Evolutionary conservation across 2,113 vertebrate genomes (phyloP).

Genomic region (Sebastes schlegelii): DNA sequence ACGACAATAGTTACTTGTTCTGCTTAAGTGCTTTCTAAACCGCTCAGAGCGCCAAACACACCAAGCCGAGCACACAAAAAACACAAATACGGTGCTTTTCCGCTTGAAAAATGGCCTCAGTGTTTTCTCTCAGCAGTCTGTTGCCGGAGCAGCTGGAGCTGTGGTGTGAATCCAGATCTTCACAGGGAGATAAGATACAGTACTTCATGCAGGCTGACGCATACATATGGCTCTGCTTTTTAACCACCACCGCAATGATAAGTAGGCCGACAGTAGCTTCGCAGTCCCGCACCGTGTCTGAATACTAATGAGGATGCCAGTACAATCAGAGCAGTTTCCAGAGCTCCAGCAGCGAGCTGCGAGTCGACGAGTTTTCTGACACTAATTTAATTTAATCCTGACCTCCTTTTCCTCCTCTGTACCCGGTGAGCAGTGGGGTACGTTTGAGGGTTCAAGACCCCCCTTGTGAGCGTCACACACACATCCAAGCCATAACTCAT

Average conservation of each 20-base stretch:
- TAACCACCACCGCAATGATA: slow-evolving; percentile 64
- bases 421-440: slow-evolving; percentile 4
- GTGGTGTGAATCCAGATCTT: slow-evolving; percentile 58
- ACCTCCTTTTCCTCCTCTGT: slow-evolving; percentile 38
- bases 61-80: neutral
- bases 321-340: slow-evolving; percentile 40
- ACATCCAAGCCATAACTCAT: neutral
- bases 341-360: slow-evolving; percentile 35
- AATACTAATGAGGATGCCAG: slow-evolving; percentile 73
- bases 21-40: slow-evolving; percentile 26
- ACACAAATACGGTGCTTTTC: slow-evolving; percentile 30
- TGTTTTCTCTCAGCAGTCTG: slow-evolving; percentile 23
- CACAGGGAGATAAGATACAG: slow-evolving; percentile 61
- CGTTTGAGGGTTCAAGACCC: slow-evolving; percentile 56
- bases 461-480: slow-evolving; percentile 1
- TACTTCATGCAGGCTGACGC: slow-evolving; percentile 55
- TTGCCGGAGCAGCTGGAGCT: slow-evolving; percentile 50
- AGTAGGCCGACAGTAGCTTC: slow-evolving; percentile 73
- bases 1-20: slow-evolving; percentile 43
- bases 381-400: slow-evolving; percentile 68
- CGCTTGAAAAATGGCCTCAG: slow-evolving; percentile 48
- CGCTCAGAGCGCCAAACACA: neutral
- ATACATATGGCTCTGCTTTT: slow-evolving; percentile 62
- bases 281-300: slow-evolving; percentile 58
- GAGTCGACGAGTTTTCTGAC: slow-evolving; percentile 3